phyloP scores from a whole-genome alignment of 2,113 vertebrate species.

The Coptodon rendalli region DNA sequence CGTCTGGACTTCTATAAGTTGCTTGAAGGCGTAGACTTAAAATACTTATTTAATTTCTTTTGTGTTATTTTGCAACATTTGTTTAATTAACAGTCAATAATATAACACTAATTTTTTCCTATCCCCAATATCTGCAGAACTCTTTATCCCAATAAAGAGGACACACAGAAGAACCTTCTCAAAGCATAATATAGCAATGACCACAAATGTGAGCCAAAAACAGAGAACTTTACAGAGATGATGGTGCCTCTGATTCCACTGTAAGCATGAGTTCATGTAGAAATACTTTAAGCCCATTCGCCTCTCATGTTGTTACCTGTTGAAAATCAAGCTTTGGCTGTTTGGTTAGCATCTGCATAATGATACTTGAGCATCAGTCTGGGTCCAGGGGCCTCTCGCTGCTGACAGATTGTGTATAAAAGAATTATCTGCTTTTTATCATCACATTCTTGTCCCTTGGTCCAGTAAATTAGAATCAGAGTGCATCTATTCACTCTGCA shows the following conservation, averaged over 20 bases:
- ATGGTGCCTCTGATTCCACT: not conserved
- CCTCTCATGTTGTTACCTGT: not conserved
- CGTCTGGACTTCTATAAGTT: no score
- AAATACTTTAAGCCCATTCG: not conserved
- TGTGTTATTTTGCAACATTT: not conserved
- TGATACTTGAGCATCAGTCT: not conserved
- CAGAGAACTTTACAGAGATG: not conserved
- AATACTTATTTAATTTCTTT: not conserved
- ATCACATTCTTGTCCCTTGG: not conserved
- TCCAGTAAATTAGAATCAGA: not conserved
- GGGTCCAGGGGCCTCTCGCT: not conserved
- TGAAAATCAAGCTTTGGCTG: not conserved
- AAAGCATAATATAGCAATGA: not conserved
- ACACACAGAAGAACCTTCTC: not conserved
- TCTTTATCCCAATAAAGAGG: not conserved
- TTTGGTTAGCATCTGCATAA: not conserved
- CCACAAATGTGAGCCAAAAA: not conserved
- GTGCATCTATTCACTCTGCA: not conserved
- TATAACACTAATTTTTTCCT: not conserved
- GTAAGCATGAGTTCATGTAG: not conserved
- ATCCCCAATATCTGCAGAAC: not conserved
- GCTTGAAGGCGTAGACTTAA: not conserved
- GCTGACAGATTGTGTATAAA: not conserved
- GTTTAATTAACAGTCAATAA: not conserved
- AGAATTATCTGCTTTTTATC: not conserved